These are phyloP conservation scores for Heliconius sara DNA, from an alignment of 2,888 invertebrate species.

Conservation along the genomic window DNA sequence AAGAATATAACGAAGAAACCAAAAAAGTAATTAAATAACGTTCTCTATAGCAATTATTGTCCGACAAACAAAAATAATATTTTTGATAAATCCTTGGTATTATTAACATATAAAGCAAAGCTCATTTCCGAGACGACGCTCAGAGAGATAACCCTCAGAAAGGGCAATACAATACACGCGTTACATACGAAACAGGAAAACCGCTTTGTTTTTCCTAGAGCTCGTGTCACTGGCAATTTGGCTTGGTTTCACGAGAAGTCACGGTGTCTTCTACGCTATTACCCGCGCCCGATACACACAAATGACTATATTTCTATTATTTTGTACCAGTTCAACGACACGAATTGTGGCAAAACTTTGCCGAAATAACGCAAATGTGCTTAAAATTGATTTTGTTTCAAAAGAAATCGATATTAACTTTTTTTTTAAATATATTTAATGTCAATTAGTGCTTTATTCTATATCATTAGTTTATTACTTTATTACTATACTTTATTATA, in stretches of 20 bases:
- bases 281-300: conserved; percentile 37
- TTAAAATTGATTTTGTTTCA: conserved; percentile 4
- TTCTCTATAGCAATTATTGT: conserved; percentile 11
- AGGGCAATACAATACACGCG: conserved; percentile 39
- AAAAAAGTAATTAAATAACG: conserved; percentile 4
- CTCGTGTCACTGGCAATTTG: conserved; percentile 51
- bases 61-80: background rate
- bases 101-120: conserved; percentile 30
- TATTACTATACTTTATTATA: too few species aligned
- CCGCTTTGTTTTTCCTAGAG: conserved; percentile 45
- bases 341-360: conserved; percentile 15
- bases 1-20: background rate
- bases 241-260: conserved; percentile 49
- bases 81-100: conserved; percentile 25
- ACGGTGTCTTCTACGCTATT: conserved; percentile 46
- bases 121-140: conserved; percentile 26
- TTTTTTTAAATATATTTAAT: too few species aligned
- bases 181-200: conserved; percentile 42
- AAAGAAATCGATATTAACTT: background rate
- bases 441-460: too few species aligned
- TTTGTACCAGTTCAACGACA: conserved; percentile 21
- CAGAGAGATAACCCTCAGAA: conserved; percentile 30
- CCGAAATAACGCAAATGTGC: conserved; percentile 14
- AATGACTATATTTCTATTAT: conserved; percentile 29
- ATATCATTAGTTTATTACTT: too few species aligned